These are phyloP conservation scores for Helleia helle DNA, from an alignment of 2,888 invertebrate species.

Conservation along the genomic window DNA sequence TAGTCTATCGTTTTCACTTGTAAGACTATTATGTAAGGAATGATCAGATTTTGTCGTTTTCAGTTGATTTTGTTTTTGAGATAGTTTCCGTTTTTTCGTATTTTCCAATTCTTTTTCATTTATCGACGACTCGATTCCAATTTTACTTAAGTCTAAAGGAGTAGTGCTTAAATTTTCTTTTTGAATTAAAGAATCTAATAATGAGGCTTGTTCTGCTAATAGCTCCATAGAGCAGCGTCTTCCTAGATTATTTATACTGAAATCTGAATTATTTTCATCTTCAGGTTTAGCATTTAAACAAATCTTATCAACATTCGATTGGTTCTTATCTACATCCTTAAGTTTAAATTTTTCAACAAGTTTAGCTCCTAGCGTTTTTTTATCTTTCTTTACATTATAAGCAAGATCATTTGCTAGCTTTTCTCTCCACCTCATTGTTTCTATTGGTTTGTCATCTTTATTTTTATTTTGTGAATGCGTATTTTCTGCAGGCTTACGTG, in stretches of 20 bases:
- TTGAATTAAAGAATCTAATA: constrained; percentile 68
- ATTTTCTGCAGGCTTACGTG: constrained; percentile 40
- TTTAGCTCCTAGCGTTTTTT: constrained; percentile 81
- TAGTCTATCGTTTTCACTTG: constrained; percentile 27
- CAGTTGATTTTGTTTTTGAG: constrained; percentile 33
- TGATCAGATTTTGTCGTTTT: constrained; percentile 64
- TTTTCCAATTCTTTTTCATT: constrained; percentile 26
- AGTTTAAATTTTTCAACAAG: constrained; percentile 84
- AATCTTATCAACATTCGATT: constrained; percentile 22
- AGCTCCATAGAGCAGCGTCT: constrained; percentile 73
- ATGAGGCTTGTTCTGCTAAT: constrained; percentile 69
- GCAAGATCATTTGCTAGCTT: constrained; percentile 75
- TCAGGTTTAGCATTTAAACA: constrained; percentile 5
- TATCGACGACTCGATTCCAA: constrained; percentile 34
- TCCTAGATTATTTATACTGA: background rate
- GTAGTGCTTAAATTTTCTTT: constrained; percentile 66
- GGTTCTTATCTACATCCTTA: constrained; percentile 67
- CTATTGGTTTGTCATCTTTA: constrained; percentile 20
- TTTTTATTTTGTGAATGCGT: constrained; percentile 13
- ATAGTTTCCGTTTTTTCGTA: constrained; percentile 23
- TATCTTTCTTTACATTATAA: constrained; percentile 66
- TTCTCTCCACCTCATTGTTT: constrained; percentile 71
- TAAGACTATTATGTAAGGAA: constrained; percentile 47
- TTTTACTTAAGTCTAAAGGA: constrained; percentile 58
- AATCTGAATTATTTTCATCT: constrained; percentile 8